Percentiles rank a stretch among this genome's conserved stretches.
These are phyloP conservation scores for Cryptosula pallasiana DNA, from an alignment of 2,888 invertebrate species.

Conservation along the genomic window DNA sequence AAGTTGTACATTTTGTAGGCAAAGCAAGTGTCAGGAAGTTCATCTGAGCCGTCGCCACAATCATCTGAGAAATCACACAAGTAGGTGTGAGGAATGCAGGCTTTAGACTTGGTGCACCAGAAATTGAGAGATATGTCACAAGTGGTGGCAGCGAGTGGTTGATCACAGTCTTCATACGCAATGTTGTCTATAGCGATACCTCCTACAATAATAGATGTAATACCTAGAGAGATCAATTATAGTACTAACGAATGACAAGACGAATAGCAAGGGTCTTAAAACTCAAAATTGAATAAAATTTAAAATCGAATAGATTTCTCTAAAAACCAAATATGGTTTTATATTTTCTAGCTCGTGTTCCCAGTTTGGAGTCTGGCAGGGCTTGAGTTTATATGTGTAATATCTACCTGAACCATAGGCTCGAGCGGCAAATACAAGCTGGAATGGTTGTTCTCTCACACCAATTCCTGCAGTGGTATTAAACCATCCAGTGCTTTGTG, in stretches of 20 bases:
- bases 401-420: neutral
- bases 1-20: slow-evolving; percentile 36
- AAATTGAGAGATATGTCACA: slow-evolving; percentile 27
- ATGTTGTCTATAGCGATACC: slow-evolving; percentile 23
- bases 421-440: neutral
- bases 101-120: slow-evolving; percentile 27
- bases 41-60: slow-evolving; percentile 31
- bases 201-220: slow-evolving; percentile 11
- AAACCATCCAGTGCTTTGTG: neutral
- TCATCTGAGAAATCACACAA: slow-evolving; percentile 31
- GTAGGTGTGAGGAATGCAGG: slow-evolving; percentile 26
- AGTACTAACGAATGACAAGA: too few relatives aligned
- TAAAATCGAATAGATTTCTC: too few relatives aligned
- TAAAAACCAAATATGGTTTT: too few relatives aligned
- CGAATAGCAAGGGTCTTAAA: too few relatives aligned
- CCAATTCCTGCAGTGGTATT: neutral
- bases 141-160: slow-evolving; percentile 24
- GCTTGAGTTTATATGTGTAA: too few relatives aligned
- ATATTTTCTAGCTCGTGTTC: too few relatives aligned
- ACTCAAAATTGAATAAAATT: too few relatives aligned
- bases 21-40: slow-evolving; percentile 30
- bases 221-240: too few relatives aligned
- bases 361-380: too few relatives aligned
- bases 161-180: neutral
- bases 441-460: slow-evolving; percentile 8